A percentile compares a stretch with the other conserved stretches of the same genome.
Conservation (phyloP, 2,113 vertebrate species). For the Gasterosteus aculeatus region DNA sequence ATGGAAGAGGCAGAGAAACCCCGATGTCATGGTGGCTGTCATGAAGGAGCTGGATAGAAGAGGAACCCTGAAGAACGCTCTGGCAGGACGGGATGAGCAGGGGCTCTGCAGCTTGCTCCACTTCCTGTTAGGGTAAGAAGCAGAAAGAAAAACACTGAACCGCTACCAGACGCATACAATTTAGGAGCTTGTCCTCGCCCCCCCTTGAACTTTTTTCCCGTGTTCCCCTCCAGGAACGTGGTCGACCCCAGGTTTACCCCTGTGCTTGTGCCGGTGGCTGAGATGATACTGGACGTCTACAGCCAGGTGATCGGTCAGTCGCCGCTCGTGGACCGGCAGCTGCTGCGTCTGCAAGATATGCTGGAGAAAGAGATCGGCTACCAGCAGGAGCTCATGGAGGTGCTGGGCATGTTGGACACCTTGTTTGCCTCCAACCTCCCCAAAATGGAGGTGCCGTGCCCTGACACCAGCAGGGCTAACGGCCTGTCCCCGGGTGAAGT, state of each 20-base stretch:
- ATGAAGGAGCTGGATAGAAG: conserved; percentile 93
- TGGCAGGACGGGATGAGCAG: conserved; percentile 93
- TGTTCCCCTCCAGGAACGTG: conserved; percentile 81
- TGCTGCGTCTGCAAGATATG: conserved; percentile 88
- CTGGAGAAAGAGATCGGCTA: conserved; percentile 91
- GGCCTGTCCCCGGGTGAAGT: conserved; percentile 47
- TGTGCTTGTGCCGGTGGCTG: conserved; percentile 86
- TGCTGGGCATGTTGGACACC: conserved; percentile 96
- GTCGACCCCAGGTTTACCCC: conserved; percentile 89
- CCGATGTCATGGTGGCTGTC: conserved; percentile 91
- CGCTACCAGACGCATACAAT: too few relatives aligned
- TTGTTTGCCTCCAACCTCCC: conserved; percentile 90
- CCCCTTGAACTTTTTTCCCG: neutral
- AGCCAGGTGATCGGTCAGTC: conserved; percentile 88
- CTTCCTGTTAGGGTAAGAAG: conserved; percentile 89
- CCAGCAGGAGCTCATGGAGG: conserved; percentile 91
- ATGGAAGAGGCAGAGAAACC: conserved; percentile 78
- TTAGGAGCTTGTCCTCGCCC: neutral
- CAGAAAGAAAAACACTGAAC: neutral
- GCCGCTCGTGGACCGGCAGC: conserved; percentile 87
- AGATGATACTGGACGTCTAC: conserved; percentile 93
- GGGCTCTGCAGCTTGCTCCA: conserved; percentile 85
- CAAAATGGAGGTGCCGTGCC: conserved; percentile 72
- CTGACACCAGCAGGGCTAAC: conserved; percentile 53
- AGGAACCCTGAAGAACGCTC: conserved; percentile 92